These are phyloP conservation scores for Drosophila helvetica DNA, from an alignment of 2,888 invertebrate genomes.

Conservation along the genomic window DNA sequence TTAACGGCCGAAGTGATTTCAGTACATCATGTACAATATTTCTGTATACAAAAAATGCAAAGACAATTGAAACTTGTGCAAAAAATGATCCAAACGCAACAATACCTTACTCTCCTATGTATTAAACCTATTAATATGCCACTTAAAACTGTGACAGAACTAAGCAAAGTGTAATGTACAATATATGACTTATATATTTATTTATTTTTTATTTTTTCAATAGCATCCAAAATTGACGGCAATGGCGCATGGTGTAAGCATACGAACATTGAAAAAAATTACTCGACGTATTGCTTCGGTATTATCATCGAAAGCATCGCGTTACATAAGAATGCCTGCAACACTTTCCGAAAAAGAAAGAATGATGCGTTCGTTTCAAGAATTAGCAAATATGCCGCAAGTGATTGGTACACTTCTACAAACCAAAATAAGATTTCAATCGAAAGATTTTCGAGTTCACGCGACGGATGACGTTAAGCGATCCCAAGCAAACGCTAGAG, in stretches of 20 bases:
- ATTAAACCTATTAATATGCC: too few relatives aligned
- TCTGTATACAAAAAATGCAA: too few relatives aligned
- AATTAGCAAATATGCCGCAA: constrained; percentile 76
- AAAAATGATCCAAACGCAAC: too few relatives aligned
- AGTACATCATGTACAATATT: too few relatives aligned
- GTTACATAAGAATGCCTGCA: constrained; percentile 81
- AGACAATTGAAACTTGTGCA: too few relatives aligned
- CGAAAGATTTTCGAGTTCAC: constrained; percentile 34
- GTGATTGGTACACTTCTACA: constrained; percentile 76
- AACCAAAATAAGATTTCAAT: constrained; percentile 59
- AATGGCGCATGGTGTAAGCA: constrained; percentile 67
- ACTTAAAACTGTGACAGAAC: too few relatives aligned
- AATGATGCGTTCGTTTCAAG: constrained; percentile 75
- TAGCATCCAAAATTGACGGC: constrained; percentile 76
- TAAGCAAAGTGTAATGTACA: too few relatives aligned
- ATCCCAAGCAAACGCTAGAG: constrained; percentile 34
- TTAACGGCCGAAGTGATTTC: too few relatives aligned
- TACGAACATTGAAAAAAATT: constrained; percentile 74
- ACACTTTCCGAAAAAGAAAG: constrained; percentile 77
- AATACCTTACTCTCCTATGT: too few relatives aligned
- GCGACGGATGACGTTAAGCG: constrained; percentile 6
- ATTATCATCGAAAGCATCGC: constrained; percentile 75
- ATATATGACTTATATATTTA: too few relatives aligned
- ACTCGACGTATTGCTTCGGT: constrained; percentile 74
- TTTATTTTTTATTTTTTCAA: background rate